Evolutionary conservation across 2,888 invertebrate species (phyloP), one percentile per base, ranked within the genome.

Genomic region (Caenorhabditis sp.): DNA sequence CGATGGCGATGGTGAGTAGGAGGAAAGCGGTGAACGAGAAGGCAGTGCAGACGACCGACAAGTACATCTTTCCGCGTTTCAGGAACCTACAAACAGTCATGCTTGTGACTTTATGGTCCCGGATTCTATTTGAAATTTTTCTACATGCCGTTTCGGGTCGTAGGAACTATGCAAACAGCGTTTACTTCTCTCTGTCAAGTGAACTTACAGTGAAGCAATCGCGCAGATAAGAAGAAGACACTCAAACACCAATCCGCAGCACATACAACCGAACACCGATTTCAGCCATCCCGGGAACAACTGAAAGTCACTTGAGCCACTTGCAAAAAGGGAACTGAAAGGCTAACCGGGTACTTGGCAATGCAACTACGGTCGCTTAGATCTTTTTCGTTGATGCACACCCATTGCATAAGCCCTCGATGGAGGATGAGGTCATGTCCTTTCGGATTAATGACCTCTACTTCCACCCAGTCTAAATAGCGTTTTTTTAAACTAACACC

Each of bases 201-300:
- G 4, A 2, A 45, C 65, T 74, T 32, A 74, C 74, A 65, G 13
- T 5, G 74, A 68, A 22, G 62, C 2, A 4, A 68, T 35, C 8
- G 61, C 45, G 13, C 46, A 45, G 9, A 76, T 45, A 11, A 52
- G 39, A 2, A 63, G 41, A 1, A 76, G 22, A 59, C 58, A 58
- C 17, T 70, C 59, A n/a, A 56, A 22, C 3, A 58, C 70, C 11
- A 76, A 20, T 17, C 70, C 53, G 5, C 63, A 39, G 43, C 76
- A 76, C 63, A 76, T 70, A 32, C 76, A 76, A 2, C 53, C 15
- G 15, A 76, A 76, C 13, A 76, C 76, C 15, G 70, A 76, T 46
- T 70, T 70, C 5, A 76, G 43, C 76, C 76, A 76, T 7, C 76
- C 70, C 2, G 76, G 76, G 22, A 45, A 75, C 0, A 70, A 5